These are phyloP conservation scores for Drosophila flavopinicola DNA, from an alignment of 2,888 invertebrate species.

Conservation along the genomic window DNA sequence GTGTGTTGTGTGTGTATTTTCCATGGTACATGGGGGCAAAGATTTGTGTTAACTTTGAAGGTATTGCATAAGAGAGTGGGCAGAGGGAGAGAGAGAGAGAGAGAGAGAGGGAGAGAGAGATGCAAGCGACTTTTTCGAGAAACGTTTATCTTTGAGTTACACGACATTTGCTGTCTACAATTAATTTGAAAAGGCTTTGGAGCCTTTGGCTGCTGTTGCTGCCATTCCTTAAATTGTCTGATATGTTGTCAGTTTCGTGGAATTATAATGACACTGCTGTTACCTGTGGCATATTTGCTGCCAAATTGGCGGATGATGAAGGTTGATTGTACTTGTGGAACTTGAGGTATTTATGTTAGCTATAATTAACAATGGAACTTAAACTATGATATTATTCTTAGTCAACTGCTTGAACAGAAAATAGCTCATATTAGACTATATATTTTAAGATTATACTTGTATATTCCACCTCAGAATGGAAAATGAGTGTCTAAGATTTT, in stretches of 20 bases:
- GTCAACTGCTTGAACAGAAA: too few species aligned
- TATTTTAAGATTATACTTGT: too few species aligned
- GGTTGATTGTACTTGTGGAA: too few species aligned
- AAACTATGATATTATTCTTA: too few species aligned
- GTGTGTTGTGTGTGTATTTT: too few species aligned
- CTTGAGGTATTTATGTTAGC: not conserved
- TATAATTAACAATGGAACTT: too few species aligned
- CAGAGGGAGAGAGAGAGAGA: not conserved
- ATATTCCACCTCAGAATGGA: too few species aligned
- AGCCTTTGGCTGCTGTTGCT: constrained; percentile 30
- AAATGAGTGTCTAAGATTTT: too few species aligned
- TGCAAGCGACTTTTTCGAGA: constrained; percentile 39
- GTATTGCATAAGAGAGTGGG: constrained; percentile 57
- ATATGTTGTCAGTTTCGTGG: not conserved
- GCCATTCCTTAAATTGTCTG: constrained; percentile 11
- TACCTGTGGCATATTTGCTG: not conserved
- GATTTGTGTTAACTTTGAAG: constrained; percentile 52
- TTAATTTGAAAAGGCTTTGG: constrained; percentile 68
- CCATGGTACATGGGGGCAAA: constrained; percentile 24
- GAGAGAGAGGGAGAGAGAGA: constrained; percentile 1
- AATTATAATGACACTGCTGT: not conserved
- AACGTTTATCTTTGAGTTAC: constrained; percentile 75
- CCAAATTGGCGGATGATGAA: too few species aligned
- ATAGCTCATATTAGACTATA: too few species aligned
- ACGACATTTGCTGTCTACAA: constrained; percentile 69